Evolutionary conservation across 2,888 invertebrate species (phyloP), one percentile per base, ranked within the genome.

Genomic region (Heteromurus nitidus): DNA sequence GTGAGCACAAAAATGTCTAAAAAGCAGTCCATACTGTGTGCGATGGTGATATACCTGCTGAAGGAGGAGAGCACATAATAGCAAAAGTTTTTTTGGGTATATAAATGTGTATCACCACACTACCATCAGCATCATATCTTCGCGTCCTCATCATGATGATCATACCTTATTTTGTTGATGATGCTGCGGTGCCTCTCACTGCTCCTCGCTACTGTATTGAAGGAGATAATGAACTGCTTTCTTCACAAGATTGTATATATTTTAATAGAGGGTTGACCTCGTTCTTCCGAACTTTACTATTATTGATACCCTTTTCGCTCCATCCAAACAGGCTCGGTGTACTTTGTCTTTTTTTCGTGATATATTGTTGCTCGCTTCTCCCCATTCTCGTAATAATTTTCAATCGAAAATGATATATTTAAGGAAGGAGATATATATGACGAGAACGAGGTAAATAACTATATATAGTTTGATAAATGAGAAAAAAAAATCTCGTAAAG

Each of bases 171-270:
- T 30, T 62, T 62, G 62, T 62, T 30, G 58, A 31, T 62, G 7
- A 13, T 13, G 13, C 36, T n/a, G n/a, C n/a, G n/a, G n/a, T n/a
- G n/a, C n/a, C n/a, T n/a, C n/a, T n/a, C n/a, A n/a, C n/a, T n/a
- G 22, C 55, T 24, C 22, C 65, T 42, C 22, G 36, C 36, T 65
- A 65, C 26, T 22, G 16, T 50, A 24, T 70, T 62, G 64, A 50
- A n/a, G 73, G 30, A 74, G 73, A 74, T 74, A 74, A 74, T 74
- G 73, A 74, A 62, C 73, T 74, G 73, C 36, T 74, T 74, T 74
- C 50, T 30, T 26, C 50, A 64, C 44, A 50, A 74, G 73, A 74
- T 74, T 74, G 47, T n/a, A n/a, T 64, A 16, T 64, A 53, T 50
- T 22, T 62, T 74, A 50, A 64, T 58, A 58, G 58, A 22, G 20